Conservation (phyloP, 2,888 invertebrate species). For the Himalopsyche japonica region DNA sequence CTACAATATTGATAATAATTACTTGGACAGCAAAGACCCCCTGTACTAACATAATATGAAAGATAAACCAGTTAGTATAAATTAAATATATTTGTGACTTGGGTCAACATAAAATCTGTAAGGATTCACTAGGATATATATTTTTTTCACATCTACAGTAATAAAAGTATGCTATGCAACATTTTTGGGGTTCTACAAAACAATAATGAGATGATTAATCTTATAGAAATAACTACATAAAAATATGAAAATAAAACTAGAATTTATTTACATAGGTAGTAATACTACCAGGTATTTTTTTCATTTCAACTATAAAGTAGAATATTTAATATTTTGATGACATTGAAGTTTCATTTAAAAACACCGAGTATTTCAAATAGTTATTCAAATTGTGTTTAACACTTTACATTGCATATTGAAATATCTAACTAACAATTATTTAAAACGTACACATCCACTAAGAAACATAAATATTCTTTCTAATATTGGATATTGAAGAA, state of each 20-base stretch:
- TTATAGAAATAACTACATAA: background rate
- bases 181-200: background rate
- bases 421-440: background rate
- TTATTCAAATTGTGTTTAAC: background rate
- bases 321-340: background rate
- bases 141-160: background rate
- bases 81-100: background rate
- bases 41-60: no score
- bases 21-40: no score
- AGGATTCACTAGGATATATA: background rate
- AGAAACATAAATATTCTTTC: background rate
- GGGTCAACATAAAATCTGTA: background rate
- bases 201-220: background rate
- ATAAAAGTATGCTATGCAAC: background rate
- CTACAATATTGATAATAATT: no score
- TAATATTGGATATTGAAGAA: background rate
- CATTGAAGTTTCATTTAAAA: background rate
- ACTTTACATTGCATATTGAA: background rate
- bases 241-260: background rate
- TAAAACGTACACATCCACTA: background rate
- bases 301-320: background rate
- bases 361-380: background rate
- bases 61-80: no score
- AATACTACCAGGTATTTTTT: background rate
- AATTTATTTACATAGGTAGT: background rate